Percentiles rank a stretch among this genome's conserved stretches.
Conservation (phyloP, 30 jellyfish, hydroid and myxozoan species). For the Hydractinia echinata region DNA sequence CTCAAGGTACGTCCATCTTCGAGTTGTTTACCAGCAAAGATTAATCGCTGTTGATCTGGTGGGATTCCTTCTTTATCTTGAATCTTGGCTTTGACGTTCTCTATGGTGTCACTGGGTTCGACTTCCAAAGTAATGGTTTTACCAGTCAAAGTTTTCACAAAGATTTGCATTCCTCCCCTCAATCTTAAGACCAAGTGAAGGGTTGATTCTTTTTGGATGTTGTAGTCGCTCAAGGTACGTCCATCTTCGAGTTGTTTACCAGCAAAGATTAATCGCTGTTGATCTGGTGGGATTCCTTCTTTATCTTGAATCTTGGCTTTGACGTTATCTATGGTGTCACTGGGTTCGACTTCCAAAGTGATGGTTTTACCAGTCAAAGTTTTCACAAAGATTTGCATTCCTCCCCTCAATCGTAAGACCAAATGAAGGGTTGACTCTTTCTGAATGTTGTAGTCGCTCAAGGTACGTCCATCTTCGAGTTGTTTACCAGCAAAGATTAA, state of each 20-base stretch:
- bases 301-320: slow-evolving; percentile 42
- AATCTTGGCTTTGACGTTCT: slow-evolving; percentile 68
- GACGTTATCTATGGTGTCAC: slow-evolving; percentile 40
- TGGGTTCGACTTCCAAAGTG: slow-evolving; percentile 56
- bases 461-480: slow-evolving; percentile 37
- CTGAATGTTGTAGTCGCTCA: slow-evolving; percentile 31
- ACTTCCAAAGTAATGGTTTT: slow-evolving; percentile 95
- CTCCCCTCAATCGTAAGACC: slow-evolving; percentile 7
- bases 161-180: slow-evolving; percentile 97
- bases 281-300: slow-evolving; percentile 43
- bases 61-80: slow-evolving; percentile 99
- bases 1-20: slow-evolving; percentile 97
- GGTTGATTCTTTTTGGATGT: slow-evolving; percentile 30
- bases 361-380: slow-evolving; percentile 28
- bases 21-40: slow-evolving; percentile 93
- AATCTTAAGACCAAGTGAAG: slow-evolving; percentile 15
- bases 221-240: slow-evolving; percentile 28
- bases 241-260: slow-evolving; percentile 40
- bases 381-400: slow-evolving; percentile 29
- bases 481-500: slow-evolving; percentile 26
- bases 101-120: slow-evolving; percentile 86
- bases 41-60: slow-evolving; percentile 95
- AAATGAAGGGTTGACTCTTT: slow-evolving; percentile 26
- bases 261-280: slow-evolving; percentile 32
- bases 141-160: slow-evolving; percentile 94